These are phyloP conservation scores for Apotomis turbidana DNA, from an alignment of 2,888 invertebrate genomes.

Conservation along the genomic window DNA sequence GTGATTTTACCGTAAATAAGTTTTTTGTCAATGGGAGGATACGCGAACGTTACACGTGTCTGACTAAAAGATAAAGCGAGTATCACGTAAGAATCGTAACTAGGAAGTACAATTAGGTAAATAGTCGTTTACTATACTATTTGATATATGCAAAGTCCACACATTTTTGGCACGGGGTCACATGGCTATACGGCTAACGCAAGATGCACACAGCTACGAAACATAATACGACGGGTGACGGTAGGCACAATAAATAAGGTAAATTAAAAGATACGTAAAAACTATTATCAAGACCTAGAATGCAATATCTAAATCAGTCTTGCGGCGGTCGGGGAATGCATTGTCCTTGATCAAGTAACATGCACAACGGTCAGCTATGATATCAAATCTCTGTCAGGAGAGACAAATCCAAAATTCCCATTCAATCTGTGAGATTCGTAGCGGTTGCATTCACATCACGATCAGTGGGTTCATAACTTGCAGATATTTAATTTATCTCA, in stretches of 20 bases:
- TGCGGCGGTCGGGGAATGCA: conserved; percentile 66
- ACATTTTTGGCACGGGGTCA: conserved; percentile 1
- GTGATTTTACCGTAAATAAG: neutral
- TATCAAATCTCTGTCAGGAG: conserved; percentile 59
- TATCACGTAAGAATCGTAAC: neutral
- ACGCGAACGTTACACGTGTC: neutral
- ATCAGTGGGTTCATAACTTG: conserved; percentile 47
- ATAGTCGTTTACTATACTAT: neutral
- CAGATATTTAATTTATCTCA: conserved; percentile 53
- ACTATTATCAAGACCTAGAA: conserved; percentile 56
- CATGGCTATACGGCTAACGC: conserved; percentile 20
- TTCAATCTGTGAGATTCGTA: conserved; percentile 64
- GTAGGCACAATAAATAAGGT: conserved; percentile 48
- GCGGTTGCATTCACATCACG: conserved; percentile 65
- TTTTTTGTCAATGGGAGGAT: neutral
- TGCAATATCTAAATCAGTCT: conserved; percentile 68
- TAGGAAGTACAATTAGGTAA: neutral
- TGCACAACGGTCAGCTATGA: conserved; percentile 77
- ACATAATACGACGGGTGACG: conserved; percentile 52
- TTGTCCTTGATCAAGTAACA: conserved; percentile 70
- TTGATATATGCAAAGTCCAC: no score
- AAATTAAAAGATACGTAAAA: conserved; percentile 50
- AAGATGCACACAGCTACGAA: conserved; percentile 51
- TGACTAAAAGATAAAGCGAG: neutral
- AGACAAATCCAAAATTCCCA: conserved; percentile 56